These are phyloP conservation scores for Lepus oiostolus DNA, from an alignment of 2,797 vertebrate genomes.

Conservation along the genomic window DNA sequence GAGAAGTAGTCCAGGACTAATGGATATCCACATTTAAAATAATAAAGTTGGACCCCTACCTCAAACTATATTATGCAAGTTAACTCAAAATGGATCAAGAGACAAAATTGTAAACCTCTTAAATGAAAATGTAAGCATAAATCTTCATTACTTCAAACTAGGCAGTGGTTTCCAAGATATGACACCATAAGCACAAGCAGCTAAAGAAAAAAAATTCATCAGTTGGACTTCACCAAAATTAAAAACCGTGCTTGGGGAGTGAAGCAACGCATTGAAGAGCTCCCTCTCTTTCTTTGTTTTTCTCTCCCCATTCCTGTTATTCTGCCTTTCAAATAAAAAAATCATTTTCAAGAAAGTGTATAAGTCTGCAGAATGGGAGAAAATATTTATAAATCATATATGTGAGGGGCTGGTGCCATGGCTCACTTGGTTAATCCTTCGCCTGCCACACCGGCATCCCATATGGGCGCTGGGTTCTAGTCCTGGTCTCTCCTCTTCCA, in stretches of 20 bases:
- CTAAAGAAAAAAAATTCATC: slow-evolving; percentile 6
- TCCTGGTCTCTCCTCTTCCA: no score
- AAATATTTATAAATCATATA: slow-evolving; percentile 1
- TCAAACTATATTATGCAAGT: neutral
- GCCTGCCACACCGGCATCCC: no score
- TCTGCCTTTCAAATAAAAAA: neutral
- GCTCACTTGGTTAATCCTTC: no score
- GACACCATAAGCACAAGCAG: neutral
- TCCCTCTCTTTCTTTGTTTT: no score
- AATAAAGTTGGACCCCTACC: neutral
- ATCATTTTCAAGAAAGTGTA: slow-evolving; percentile 10
- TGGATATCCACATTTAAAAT: neutral
- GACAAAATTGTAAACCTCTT: neutral
- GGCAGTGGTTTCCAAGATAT: neutral
- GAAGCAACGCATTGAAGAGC: no score
- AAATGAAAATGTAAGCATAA: neutral
- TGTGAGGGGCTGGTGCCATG: neutral
- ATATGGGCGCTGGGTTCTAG: no score
- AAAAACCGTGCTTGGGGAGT: neutral
- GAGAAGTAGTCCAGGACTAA: neutral
- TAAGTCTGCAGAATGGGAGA: neutral
- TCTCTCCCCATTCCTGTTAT: no score
- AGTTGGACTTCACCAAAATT: neutral
- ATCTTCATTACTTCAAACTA: neutral
- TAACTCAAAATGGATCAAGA: neutral